phyloP scores from a whole-genome alignment of 2,797 vertebrate genomes.

The Echeneis naucrates region DNA sequence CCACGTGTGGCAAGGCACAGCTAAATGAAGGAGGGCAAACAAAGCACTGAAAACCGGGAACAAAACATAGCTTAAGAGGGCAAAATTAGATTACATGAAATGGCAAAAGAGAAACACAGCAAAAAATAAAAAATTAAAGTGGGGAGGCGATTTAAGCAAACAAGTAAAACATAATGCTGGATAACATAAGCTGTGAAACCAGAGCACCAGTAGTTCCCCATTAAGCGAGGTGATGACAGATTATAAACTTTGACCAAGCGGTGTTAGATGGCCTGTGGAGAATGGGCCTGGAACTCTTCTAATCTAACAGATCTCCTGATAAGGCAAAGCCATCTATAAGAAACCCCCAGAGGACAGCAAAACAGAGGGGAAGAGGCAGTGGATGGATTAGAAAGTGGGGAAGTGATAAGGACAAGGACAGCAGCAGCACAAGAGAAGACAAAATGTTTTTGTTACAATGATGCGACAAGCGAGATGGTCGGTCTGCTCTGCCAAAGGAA shows the following conservation, averaged over 20 bases:
- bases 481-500: conserved; percentile 25
- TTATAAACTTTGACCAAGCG: conserved; percentile 72
- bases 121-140: background rate
- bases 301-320: conserved; percentile 71
- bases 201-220: conserved; percentile 45
- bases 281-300: too few relatives aligned
- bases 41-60: conserved; percentile 27
- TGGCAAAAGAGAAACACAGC: background rate
- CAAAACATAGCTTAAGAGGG: background rate
- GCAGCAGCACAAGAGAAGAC: conserved; percentile 43
- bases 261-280: too few relatives aligned
- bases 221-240: conserved; percentile 65
- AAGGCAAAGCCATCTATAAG: conserved; percentile 71
- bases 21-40: conserved; percentile 27
- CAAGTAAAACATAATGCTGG: conserved; percentile 4
- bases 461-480: conserved; percentile 20
- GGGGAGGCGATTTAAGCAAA: conserved; percentile 25
- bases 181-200: conserved; percentile 24
- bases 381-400: conserved; percentile 57
- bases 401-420: conserved; percentile 62
- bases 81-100: conserved; percentile 12
- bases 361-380: conserved; percentile 35
- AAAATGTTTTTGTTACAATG: conserved; percentile 51
- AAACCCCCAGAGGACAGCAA: conserved; percentile 52
- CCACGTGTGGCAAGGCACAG: conserved; percentile 10